Base-by-base conservation (phyloP, 2,888 invertebrate species). In the Allolobophora icterica region DNA sequence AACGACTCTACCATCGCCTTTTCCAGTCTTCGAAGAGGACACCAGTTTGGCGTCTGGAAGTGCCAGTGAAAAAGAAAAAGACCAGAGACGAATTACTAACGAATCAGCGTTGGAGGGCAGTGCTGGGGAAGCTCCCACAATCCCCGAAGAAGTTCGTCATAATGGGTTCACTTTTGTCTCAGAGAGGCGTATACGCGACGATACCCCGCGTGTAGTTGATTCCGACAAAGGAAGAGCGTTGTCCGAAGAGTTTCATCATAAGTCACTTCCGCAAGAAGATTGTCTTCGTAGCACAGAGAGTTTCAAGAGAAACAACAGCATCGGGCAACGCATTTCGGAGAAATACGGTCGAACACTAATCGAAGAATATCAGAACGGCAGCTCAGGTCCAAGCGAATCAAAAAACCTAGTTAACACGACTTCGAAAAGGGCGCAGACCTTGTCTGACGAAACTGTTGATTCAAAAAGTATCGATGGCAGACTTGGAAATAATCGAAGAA, bases 21-120 rank as follows among this genome's bases (percentile, higher is more conserved):
- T n/a, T 87, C 87, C 87, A 24, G 87, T 87, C 34, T 87, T 87
- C 35, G 87, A 34, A 38, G 87, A 87, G 2, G 35, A 87, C 35
- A 71, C 71, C 71, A n/a, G n/a, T 8, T 8, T 30, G n/a, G n/a
- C 71, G n/a, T 6, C 6, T 71, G n/a, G 71, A 71, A n/a, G 11
- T 71, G n/a, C n/a, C 13, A 8, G n/a, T n/a, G 71, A n/a, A n/a
- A n/a, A 30, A 17, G 30, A 13, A n/a, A 30, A 13, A 0, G 71
- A 71, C n/a, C 71, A 17, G 71, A n/a, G 13, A 71, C 30, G 71
- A 71, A 8, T 30, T 71, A 6, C 71, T n/a, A 30, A 30, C 6
- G 71, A 71, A 71, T n/a, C 71, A 11, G 1, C 30, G 71, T n/a
- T n/a, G 6, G 71, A n/a, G 71, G 71, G n/a, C 8, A 71, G n/a